Conservation (phyloP, 2,797 vertebrate genomes). For the Myiotriccus ornatus region DNA sequence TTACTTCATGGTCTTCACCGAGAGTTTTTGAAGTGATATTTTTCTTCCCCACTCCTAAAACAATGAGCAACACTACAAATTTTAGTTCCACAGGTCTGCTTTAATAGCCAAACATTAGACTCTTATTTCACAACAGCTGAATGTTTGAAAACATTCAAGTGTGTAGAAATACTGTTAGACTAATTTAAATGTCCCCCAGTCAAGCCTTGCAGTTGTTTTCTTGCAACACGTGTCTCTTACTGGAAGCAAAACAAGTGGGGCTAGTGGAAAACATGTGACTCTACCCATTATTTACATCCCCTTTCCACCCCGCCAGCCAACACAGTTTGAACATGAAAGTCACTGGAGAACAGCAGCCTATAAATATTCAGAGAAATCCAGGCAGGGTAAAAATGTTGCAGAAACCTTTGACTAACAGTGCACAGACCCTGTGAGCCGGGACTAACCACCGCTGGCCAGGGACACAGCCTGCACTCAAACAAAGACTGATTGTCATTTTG, state of each 20-base stretch:
- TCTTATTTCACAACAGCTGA: constrained; percentile 42
- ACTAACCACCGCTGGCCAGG: constrained; percentile 36
- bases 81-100: neutral
- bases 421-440: neutral
- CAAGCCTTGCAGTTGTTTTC: constrained; percentile 53
- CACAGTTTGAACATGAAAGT: constrained; percentile 32
- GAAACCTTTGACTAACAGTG: constrained; percentile 57
- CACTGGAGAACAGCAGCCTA: constrained; percentile 46
- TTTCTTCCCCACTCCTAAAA: neutral
- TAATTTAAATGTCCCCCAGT: neutral
- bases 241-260: constrained; percentile 55
- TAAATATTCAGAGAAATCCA: constrained; percentile 61
- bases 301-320: neutral
- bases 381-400: constrained; percentile 46
- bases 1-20: neutral
- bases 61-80: neutral
- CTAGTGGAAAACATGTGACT: constrained; percentile 59
- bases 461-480: constrained; percentile 26
- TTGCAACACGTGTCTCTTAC: constrained; percentile 62
- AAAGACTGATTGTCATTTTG: constrained; percentile 64
- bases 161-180: constrained; percentile 39
- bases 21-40: neutral
- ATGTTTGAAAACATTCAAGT: constrained; percentile 35
- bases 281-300: constrained; percentile 8
- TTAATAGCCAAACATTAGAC: neutral